These are phyloP conservation scores for Entomobrya proxima DNA, from an alignment of 2,888 invertebrate genomes.

Conservation along the genomic window DNA sequence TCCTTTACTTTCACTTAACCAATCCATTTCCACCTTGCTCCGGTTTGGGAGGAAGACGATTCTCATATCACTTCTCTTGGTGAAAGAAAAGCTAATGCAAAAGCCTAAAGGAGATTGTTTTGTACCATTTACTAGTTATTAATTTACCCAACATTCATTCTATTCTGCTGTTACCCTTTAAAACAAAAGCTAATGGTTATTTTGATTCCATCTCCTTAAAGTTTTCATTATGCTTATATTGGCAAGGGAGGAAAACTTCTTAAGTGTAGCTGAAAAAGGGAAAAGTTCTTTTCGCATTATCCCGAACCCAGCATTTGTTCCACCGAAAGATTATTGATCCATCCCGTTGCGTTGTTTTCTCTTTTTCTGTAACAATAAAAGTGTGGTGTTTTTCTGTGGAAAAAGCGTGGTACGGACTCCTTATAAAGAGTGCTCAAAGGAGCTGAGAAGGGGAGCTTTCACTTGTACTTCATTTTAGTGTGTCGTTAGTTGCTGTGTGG, in stretches of 20 bases:
- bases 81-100: too few relatives aligned
- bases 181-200: background rate
- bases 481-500: slow-evolving; percentile 57
- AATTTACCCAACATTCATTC: too few relatives aligned
- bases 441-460: slow-evolving; percentile 30
- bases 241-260: background rate
- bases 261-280: background rate
- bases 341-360: slow-evolving; percentile 31
- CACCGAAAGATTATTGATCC: slow-evolving; percentile 62
- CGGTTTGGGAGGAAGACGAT: too few relatives aligned
- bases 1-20: too few relatives aligned
- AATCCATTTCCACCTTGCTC: too few relatives aligned
- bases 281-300: slow-evolving; percentile 25
- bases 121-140: too few relatives aligned
- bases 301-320: slow-evolving; percentile 50
- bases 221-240: background rate
- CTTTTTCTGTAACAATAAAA: background rate
- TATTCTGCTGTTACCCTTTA: background rate
- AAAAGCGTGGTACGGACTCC: background rate
- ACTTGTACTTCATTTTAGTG: slow-evolving; percentile 45
- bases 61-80: too few relatives aligned
- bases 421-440: background rate
- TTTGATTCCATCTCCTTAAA: background rate
- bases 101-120: too few relatives aligned
- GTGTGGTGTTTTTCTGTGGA: background rate